phyloP scores from a whole-genome alignment of 1,140 invertebrate species.

The Trachymyrmex septentrionalis region DNA sequence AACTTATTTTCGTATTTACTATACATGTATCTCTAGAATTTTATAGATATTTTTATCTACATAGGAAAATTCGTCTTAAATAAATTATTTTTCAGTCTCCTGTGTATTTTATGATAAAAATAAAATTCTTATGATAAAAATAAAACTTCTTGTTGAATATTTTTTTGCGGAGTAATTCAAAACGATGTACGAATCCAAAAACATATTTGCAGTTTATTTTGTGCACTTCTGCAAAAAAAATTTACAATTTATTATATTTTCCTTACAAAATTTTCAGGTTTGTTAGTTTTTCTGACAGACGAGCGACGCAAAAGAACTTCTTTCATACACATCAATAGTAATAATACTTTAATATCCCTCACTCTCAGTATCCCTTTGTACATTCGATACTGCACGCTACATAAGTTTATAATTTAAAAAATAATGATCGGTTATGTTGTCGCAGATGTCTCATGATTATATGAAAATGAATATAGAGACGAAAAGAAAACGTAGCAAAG shows the following conservation, averaged over 20 bases:
- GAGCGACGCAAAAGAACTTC: background rate
- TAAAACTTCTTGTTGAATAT: background rate
- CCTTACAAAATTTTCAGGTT: background rate
- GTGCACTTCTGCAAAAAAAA: background rate
- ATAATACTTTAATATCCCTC: background rate
- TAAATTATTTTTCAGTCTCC: background rate
- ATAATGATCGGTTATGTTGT: background rate
- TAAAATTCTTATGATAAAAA: background rate
- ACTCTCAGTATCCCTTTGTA: background rate
- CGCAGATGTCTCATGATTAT: background rate
- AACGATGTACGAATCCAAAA: background rate
- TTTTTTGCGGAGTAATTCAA: background rate
- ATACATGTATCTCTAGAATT: background rate
- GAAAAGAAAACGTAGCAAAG: background rate
- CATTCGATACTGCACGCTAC: background rate
- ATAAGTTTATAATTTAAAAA: conserved; percentile 33
- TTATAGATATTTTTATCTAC: conserved; percentile 36
- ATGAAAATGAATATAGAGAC: background rate
- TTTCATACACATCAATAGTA: background rate
- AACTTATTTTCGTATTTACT: conserved; percentile 14
- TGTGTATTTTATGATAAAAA: background rate
- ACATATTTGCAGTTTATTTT: background rate
- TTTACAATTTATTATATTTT: background rate
- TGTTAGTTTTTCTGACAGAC: background rate
- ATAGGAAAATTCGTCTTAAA: background rate